Percentiles rank a stretch among this genome's conserved stretches.
These are phyloP conservation scores for Collichthys lucidus DNA, from an alignment of 2,113 vertebrate genomes.

Conservation along the genomic window DNA sequence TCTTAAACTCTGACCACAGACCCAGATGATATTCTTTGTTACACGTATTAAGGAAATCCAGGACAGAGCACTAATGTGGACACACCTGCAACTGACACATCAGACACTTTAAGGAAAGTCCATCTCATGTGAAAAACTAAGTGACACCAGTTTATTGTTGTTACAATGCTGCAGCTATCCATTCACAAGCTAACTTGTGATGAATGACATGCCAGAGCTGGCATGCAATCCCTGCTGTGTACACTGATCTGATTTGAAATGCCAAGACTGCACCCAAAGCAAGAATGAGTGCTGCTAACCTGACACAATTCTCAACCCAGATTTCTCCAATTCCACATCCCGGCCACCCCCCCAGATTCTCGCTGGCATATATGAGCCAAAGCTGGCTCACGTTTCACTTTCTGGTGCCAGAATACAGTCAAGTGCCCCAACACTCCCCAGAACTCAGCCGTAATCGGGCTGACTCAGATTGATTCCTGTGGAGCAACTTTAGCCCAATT, in stretches of 20 bases:
- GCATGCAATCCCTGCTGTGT: neutral
- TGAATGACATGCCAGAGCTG: neutral
- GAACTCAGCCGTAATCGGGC: conserved; percentile 19
- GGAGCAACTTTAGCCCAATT: conserved; percentile 59
- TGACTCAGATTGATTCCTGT: conserved; percentile 46
- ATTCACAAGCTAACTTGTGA: conserved; percentile 1
- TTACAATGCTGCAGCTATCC: neutral
- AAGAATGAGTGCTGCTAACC: conserved; percentile 12
- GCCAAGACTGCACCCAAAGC: conserved; percentile 16
- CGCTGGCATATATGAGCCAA: neutral
- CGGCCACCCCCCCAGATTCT: conserved; percentile 2
- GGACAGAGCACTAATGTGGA: neutral
- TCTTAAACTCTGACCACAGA: conserved; percentile 33
- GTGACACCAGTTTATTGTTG: neutral
- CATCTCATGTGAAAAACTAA: neutral
- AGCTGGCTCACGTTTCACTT: conserved; percentile 24
- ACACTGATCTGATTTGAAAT: conserved; percentile 31
- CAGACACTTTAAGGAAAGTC: neutral
- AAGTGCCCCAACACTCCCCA: neutral
- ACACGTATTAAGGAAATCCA: conserved; percentile 23
- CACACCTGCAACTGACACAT: conserved; percentile 5
- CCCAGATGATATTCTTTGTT: conserved; percentile 21
- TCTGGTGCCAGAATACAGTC: conserved; percentile 36
- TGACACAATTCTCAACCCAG: conserved; percentile 19
- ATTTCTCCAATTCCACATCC: conserved; percentile 16